Evolutionary conservation across 2,888 invertebrate species (phyloP).

Genomic region (Cistogaster globosa): DNA sequence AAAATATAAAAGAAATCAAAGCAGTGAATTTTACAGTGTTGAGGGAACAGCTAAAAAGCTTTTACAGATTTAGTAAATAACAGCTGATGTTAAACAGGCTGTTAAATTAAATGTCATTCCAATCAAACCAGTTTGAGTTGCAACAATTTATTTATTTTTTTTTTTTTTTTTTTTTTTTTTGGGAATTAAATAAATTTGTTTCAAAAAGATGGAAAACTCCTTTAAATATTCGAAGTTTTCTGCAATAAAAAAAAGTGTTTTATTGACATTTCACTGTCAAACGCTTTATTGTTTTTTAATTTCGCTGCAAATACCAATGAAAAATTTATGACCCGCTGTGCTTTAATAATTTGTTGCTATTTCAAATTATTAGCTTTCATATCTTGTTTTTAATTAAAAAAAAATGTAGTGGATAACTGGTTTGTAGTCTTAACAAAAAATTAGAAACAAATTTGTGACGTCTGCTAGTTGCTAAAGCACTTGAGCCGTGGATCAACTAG

Average conservation of each 20-base stretch:
- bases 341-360: slow-evolving; percentile 19
- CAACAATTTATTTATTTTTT: too few relatives aligned
- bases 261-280: not conserved
- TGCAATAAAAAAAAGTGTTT: not conserved
- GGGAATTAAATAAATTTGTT: too few relatives aligned
- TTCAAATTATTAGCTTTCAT: not conserved
- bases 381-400: slow-evolving; percentile 36
- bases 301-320: not conserved
- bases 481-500: too few relatives aligned
- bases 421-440: slow-evolving; percentile 23
- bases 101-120: too few relatives aligned
- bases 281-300: not conserved
- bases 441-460: slow-evolving; percentile 50
- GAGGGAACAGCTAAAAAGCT: not conserved
- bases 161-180: too few relatives aligned
- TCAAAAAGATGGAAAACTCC: not conserved
- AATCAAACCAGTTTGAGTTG: too few relatives aligned
- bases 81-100: too few relatives aligned
- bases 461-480: slow-evolving; percentile 11
- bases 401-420: slow-evolving; percentile 31
- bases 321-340: slow-evolving; percentile 7
- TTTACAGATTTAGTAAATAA: not conserved
- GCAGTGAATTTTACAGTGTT: not conserved
- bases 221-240: not conserved
- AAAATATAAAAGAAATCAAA: not conserved